Base-by-base conservation (phyloP, 2,888 invertebrate species). In the Ceratothoa steindachneri region DNA sequence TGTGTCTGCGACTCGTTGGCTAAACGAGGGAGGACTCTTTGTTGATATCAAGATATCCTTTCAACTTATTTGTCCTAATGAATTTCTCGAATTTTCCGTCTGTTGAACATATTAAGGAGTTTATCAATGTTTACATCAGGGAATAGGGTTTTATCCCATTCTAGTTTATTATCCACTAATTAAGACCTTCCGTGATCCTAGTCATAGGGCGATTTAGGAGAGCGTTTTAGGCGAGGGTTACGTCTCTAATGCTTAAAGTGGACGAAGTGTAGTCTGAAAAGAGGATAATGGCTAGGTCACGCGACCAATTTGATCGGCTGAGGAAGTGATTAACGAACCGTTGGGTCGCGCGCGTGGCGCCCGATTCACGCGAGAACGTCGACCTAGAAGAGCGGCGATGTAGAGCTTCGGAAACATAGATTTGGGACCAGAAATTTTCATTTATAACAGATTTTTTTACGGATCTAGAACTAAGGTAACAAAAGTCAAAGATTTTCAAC, bases 91-190 rank as follows among this genome's bases (percentile, higher is more conserved):
- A 60, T 60, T 60, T 60, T 60, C 60, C 60, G 60, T 22, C 27
- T 60, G 60, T 60, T 60, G 60, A 60, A 60, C 60, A 60, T 24
- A 60, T 60, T 60, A 60, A 60, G 60, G 24, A 60, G 60, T 60
- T 60, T 60, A 60, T 60, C 60, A 60, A 7, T 60, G 60, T 60
- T 60, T 60, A 60, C 60, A 60, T 60, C 60, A 24, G 24, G 12
- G 22, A 60, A 22, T 60, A 9, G 1, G 12, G 2, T n/a, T 24
- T 15, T 60, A 60, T 3, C 60, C 3, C 60, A 12, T 12, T n/a
- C n/a, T 22, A 2, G 12, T 1, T 60, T 24, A n/a, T 24, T 4
- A 24, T 24, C 1, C 22, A 22, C n/a, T n/a, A 1, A 60, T 60
- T 60, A 22, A 12, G 2, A 60, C 60, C 60, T 24, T 60, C 24